Evolutionary conservation across 1,140 invertebrate genomes (phyloP).

Genomic region (Drosophila cardini): DNA sequence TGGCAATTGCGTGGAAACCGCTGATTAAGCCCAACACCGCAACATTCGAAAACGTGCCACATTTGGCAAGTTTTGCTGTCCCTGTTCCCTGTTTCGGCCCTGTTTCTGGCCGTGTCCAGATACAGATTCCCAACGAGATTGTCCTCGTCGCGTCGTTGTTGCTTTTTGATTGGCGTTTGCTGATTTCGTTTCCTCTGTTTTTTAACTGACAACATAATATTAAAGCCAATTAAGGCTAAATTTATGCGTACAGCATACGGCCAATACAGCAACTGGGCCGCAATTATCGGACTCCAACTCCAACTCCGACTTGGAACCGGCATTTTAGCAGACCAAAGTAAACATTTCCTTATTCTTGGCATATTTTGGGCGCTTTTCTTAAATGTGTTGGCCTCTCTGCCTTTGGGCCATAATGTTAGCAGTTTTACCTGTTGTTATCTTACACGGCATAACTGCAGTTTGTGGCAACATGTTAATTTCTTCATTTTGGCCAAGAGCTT

Average conservation of each 20-base stretch:
- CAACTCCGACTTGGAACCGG: conserved; percentile 43
- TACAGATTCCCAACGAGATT: conserved; percentile 57
- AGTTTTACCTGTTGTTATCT: conserved; percentile 26
- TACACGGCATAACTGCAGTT: conserved; percentile 75
- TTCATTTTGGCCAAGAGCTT: conserved; percentile 50
- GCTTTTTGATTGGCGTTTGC: conserved; percentile 77
- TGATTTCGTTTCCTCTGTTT: conserved; percentile 62
- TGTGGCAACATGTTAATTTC: conserved; percentile 80
- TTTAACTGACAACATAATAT: conserved; percentile 79
- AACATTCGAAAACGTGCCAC: conserved; percentile 74
- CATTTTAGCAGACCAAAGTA: conserved; percentile 78
- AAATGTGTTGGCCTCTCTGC: conserved; percentile 51
- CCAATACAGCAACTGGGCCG: conserved; percentile 54
- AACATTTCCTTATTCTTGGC: conserved; percentile 78
- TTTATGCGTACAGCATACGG: conserved; percentile 77
- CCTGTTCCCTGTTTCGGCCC: neutral
- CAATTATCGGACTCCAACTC: conserved; percentile 64
- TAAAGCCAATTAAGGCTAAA: conserved; percentile 82
- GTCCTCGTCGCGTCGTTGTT: conserved; percentile 40
- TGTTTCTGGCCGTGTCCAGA: conserved; percentile 28
- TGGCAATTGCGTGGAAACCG: conserved; percentile 70
- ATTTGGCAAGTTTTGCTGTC: conserved; percentile 58
- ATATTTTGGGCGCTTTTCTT: conserved; percentile 75
- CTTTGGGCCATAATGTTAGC: conserved; percentile 20
- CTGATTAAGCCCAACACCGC: conserved; percentile 80